Conservation (phyloP, 2,113 vertebrate species). For the Eonycteris spelaea region DNA sequence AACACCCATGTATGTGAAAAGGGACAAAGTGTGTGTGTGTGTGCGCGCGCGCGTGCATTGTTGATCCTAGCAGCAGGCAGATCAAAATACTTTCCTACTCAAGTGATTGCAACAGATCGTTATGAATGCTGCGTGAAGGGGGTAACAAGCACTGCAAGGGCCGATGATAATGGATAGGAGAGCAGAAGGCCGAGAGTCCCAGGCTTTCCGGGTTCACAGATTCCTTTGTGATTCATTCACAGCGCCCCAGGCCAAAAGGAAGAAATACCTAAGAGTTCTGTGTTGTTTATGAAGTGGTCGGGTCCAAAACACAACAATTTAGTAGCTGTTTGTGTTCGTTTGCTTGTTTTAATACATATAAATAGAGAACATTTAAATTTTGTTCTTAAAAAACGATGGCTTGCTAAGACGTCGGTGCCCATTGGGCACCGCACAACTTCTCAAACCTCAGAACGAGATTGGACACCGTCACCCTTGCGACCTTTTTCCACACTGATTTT, state of each 20-base stretch:
- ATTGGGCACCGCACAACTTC: background rate
- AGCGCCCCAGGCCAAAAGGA: background rate
- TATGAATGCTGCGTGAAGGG: background rate
- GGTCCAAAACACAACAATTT: background rate
- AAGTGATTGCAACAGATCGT: background rate
- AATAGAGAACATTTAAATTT: background rate
- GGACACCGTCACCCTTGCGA: accelerated
- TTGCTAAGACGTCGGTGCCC: too few relatives aligned
- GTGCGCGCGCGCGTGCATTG: background rate
- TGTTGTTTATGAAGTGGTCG: background rate
- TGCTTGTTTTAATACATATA: background rate
- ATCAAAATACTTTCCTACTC: background rate
- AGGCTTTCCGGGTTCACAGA: background rate
- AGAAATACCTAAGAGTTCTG: background rate
- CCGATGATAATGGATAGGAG: too few relatives aligned
- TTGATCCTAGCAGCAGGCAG: background rate
- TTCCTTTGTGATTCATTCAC: background rate
- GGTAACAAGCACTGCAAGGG: background rate
- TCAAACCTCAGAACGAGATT: background rate
- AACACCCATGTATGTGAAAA: background rate
- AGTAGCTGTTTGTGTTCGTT: background rate
- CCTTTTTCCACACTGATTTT: background rate
- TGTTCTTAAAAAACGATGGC: background rate
- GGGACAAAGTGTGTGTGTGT: background rate
- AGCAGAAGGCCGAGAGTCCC: background rate